Conservation (phyloP, 2,888 invertebrate species). For the Anthophora plumipes region DNA sequence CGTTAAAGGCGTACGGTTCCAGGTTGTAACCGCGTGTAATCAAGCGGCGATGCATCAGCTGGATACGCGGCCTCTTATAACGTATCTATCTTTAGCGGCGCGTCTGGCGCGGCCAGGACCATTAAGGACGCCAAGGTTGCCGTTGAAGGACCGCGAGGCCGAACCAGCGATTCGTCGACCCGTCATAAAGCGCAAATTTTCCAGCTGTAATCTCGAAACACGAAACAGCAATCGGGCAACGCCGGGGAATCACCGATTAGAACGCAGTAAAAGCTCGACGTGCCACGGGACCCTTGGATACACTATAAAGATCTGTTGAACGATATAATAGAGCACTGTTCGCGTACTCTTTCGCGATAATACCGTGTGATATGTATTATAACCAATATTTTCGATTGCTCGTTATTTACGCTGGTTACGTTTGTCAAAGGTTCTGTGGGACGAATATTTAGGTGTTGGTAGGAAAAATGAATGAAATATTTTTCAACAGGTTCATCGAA, state of each 20-base stretch:
- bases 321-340: slow-evolving; percentile 34
- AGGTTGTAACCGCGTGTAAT: slow-evolving; percentile 61
- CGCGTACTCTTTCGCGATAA: slow-evolving; percentile 15
- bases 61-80: slow-evolving; percentile 55
- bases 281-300: slow-evolving; percentile 25
- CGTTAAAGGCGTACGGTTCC: slow-evolving; percentile 65
- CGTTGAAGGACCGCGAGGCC: slow-evolving; percentile 28
- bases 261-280: slow-evolving; percentile 55
- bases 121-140: slow-evolving; percentile 58
- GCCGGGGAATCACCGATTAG: slow-evolving; percentile 62
- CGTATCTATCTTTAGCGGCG: slow-evolving; percentile 65
- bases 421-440: too few relatives aligned
- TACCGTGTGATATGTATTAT: slow-evolving; percentile 31
- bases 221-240: slow-evolving; percentile 70
- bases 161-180: slow-evolving; percentile 63
- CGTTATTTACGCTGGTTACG: too few relatives aligned
- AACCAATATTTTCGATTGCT: slow-evolving; percentile 40
- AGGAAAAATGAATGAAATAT: too few relatives aligned
- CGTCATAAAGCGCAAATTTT: slow-evolving; percentile 72
- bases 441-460: too few relatives aligned
- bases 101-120: slow-evolving; percentile 35
- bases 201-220: slow-evolving; percentile 70
- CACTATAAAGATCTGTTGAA: slow-evolving; percentile 59
- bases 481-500: too few relatives aligned
- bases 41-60: slow-evolving; percentile 50